Base-by-base conservation (phyloP, 1,140 invertebrate genomes). In the Proales similis region DNA sequence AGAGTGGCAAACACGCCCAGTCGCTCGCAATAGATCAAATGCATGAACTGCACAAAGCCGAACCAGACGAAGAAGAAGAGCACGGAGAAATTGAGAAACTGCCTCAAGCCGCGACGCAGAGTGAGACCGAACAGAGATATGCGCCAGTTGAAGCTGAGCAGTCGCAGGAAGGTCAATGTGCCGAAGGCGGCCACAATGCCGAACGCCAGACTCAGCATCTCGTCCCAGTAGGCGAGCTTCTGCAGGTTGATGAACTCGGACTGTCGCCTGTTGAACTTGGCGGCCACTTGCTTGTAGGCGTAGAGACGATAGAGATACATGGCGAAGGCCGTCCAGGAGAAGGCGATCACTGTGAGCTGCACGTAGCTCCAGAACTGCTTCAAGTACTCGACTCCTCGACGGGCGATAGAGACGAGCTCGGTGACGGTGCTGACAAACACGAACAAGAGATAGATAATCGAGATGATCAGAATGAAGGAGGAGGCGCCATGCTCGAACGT, bases 341-440 rank as follows among this genome's bases (percentile, higher is more conserved):
- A 69, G 5, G 68, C 33, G 7, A 79, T 70, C 26, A 79, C 76
- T n/a, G 68, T 43, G 30, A 68, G 32, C 64, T 79, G 79, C 12
- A 78, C 69, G 27, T 74, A 66, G 65, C 75, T 77, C 78, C 77
- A 78, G 62, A 79, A 76, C n/a, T 71, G 51, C 14, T 63, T 66
- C 61, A 6, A 74, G 42, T 65, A 79, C 68, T 11, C 74, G 60
- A n/a, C 14, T 1, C 48, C 30, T 17, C 22, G 12, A 38, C 42
- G 36, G n/a, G 14, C 6, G 12, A 53, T 36, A 38, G 29, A 36
- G 11, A 32, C n/a, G 26, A 53, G 36, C 26, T 53, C 32, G 36
- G 36, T 53, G 3, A 53, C 5, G 32, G 79, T 73, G 64, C 80
- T 80, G 64, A 77, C 78, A 4, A 80, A 20, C n/a, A 79, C 74